Percentiles rank a stretch among this genome's conserved stretches.
Evolutionary conservation across 2,113 vertebrate genomes (phyloP).

Genomic region (Corynorhinus townsendii): DNA sequence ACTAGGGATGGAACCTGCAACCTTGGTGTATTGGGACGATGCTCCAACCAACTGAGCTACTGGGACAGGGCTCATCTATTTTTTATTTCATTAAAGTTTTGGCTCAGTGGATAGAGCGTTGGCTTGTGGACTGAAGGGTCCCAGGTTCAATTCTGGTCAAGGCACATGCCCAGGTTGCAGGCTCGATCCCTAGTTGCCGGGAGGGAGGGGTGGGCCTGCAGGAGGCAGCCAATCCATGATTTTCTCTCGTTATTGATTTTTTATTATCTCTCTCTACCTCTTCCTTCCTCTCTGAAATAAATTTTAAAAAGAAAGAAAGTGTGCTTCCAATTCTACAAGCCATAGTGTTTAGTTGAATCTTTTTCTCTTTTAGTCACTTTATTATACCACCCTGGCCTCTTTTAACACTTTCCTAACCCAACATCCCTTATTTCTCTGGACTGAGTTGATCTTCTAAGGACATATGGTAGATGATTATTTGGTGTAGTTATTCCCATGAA

Average conservation of each 20-base stretch:
- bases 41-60: not conserved
- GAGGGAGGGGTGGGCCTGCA: too few relatives aligned
- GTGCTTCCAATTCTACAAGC: not conserved
- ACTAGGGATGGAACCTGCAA: not conserved
- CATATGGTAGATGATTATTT: not conserved
- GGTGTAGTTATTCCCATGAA: not conserved
- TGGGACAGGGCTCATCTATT: not conserved
- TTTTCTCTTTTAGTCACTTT: not conserved
- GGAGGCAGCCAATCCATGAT: too few relatives aligned
- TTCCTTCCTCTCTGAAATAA: too few relatives aligned
- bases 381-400: not conserved
- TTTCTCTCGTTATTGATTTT: too few relatives aligned
- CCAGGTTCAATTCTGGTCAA: too few relatives aligned
- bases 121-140: too few relatives aligned
- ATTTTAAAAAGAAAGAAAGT: not conserved
- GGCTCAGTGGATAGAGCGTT: too few relatives aligned
- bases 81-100: not conserved
- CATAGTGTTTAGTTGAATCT: not conserved
- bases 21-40: not conserved
- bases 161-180: too few relatives aligned
- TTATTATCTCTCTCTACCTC: too few relatives aligned
- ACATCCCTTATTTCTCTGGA: not conserved
- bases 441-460: not conserved
- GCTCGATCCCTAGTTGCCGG: too few relatives aligned
- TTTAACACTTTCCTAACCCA: not conserved